A percentile compares a stretch with the other conserved stretches of the same genome.
phyloP scores from a whole-genome alignment of 2,797 vertebrate genomes.

The Arremon aurantiirostris region DNA sequence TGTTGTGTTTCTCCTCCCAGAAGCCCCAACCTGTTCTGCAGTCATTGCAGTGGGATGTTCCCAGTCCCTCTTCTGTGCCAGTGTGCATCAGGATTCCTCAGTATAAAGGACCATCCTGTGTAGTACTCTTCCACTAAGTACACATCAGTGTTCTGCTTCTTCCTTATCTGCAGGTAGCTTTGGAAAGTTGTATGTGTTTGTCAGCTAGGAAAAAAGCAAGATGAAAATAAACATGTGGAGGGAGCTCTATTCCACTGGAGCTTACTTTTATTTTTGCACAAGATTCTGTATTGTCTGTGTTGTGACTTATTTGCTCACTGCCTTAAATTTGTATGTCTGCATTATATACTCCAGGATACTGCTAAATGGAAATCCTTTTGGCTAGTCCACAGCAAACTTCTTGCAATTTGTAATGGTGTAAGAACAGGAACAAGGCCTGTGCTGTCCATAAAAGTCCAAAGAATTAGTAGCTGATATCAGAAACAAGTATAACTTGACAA shows the following conservation, averaged over 20 bases:
- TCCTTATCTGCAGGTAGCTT: background rate
- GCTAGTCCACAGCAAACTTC: background rate
- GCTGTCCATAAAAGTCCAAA: background rate
- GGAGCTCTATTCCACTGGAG: background rate
- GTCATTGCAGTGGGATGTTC: background rate
- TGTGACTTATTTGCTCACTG: background rate
- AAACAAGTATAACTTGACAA: background rate
- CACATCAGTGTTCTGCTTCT: background rate
- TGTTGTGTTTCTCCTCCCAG: background rate
- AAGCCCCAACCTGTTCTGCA: background rate
- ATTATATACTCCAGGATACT: background rate
- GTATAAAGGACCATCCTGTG: background rate
- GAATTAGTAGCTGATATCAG: background rate
- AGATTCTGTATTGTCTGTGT: background rate
- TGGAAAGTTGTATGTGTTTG: background rate
- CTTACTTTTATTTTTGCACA: background rate
- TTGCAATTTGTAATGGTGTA: background rate
- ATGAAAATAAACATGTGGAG: background rate
- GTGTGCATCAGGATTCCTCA: background rate
- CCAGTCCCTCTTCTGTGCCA: background rate
- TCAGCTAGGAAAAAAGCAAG: background rate
- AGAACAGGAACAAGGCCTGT: background rate
- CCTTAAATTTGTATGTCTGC: background rate
- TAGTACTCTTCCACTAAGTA: background rate
- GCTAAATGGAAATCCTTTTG: background rate